Evolutionary conservation across 37 sponge, comb jelly and placozoan genomes (phyloP).

Genomic region (Amphimedon queenslandica): DNA sequence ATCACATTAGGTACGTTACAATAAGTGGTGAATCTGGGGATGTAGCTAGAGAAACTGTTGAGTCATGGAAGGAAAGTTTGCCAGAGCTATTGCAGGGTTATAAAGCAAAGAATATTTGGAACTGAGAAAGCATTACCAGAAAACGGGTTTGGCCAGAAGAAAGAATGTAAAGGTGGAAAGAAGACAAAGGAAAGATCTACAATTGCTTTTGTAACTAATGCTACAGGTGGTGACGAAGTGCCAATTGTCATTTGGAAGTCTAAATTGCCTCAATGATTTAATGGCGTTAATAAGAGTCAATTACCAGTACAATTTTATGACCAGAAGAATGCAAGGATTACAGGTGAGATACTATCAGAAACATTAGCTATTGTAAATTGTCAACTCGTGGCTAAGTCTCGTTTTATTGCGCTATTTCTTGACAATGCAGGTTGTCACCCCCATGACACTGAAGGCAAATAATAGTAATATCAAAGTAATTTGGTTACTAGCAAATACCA

Average conservation of each 20-base stretch:
- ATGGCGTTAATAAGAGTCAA: slow-evolving; percentile 6
- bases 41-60: slow-evolving; percentile 39
- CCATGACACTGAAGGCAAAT: too few relatives aligned
- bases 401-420: slow-evolving; percentile 41
- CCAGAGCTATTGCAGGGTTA: slow-evolving; percentile 42
- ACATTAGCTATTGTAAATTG: slow-evolving; percentile 29
- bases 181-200: slow-evolving; percentile 33
- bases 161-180: slow-evolving; percentile 57
- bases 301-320: slow-evolving; percentile 39
- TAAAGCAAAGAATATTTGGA: slow-evolving; percentile 18
- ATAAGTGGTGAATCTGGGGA: slow-evolving; percentile 62
- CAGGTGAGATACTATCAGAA: slow-evolving; percentile 30
- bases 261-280: slow-evolving; percentile 53
- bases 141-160: slow-evolving; percentile 33
- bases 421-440: too few relatives aligned
- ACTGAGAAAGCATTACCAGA: slow-evolving; percentile 24
- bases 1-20: slow-evolving; percentile 33
- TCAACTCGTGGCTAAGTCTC: slow-evolving; percentile 7
- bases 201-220: slow-evolving; percentile 36
- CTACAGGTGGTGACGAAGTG: too few relatives aligned
- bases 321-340: slow-evolving; percentile 45
- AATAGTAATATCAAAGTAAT: too few relatives aligned
- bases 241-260: slow-evolving; percentile 49
- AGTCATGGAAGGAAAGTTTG: slow-evolving; percentile 59
- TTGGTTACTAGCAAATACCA: slow-evolving; percentile 58